Evolutionary conservation across 2,113 vertebrate genomes (phyloP).

Genomic region (Serinus canaria): DNA sequence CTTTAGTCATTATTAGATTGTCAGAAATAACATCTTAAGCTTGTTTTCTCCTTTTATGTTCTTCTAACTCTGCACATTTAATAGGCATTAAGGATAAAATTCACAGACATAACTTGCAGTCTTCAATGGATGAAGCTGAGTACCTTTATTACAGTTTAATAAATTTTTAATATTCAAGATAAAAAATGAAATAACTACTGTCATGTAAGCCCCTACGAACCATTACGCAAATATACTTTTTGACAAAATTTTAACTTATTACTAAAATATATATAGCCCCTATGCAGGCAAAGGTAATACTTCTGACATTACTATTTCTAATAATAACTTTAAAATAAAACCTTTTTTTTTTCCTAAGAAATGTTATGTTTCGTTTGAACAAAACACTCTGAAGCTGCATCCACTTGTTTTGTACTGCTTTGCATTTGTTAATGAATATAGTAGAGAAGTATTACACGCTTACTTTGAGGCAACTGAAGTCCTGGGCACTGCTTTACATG

Average conservation of each 20-base stretch:
- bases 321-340: conserved; percentile 20
- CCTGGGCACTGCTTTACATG: not conserved
- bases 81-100: conserved; percentile 49
- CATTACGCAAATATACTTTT: conserved; percentile 51
- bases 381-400: not conserved
- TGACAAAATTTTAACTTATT: conserved; percentile 46
- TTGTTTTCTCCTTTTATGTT: not conserved
- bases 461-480: not conserved
- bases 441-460: accelerated
- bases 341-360: not conserved
- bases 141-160: conserved; percentile 57
- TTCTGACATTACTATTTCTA: conserved; percentile 16
- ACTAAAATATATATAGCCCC: conserved; percentile 32
- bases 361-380: not conserved
- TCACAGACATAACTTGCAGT: not conserved
- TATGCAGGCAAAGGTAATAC: not conserved
- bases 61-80: conserved; percentile 9
- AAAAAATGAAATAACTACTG: conserved; percentile 59
- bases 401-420: not conserved
- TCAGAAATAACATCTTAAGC: not conserved
- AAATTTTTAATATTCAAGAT: conserved; percentile 64
- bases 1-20: not conserved
- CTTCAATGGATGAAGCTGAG: not conserved
- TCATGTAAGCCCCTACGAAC: conserved; percentile 18
- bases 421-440: not conserved